Conservation (phyloP, 1,140 invertebrate species). For the Eubasilissa regina region DNA sequence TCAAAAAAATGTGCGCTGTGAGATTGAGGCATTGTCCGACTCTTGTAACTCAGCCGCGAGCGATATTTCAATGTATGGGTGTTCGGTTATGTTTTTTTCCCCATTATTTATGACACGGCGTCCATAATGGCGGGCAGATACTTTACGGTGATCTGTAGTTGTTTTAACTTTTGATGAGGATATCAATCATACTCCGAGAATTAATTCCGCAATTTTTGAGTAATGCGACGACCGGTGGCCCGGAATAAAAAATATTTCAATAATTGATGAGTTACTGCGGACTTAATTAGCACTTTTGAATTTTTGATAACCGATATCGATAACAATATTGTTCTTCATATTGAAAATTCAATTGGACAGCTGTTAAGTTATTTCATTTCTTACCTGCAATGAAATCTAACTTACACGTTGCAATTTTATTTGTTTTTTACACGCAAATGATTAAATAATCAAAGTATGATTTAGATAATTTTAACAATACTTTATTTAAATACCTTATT, state of each 20-base stretch:
- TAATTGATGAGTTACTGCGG: slow-evolving; percentile 17
- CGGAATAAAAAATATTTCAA: background rate
- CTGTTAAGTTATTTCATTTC: no score
- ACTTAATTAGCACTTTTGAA: slow-evolving; percentile 11
- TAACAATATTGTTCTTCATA: no score
- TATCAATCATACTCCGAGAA: slow-evolving; percentile 29
- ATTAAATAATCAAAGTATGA: no score
- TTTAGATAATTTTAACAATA: no score
- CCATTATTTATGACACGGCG: background rate
- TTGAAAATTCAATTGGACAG: no score
- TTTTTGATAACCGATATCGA: no score
- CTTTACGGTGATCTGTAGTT: background rate
- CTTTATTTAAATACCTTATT: no score
- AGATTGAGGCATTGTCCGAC: no score
- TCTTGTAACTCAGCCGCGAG: background rate
- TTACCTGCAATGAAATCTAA: no score
- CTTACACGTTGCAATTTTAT: no score
- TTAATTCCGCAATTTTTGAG: background rate
- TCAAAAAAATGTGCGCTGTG: no score
- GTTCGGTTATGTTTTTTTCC: background rate
- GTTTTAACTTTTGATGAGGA: slow-evolving; percentile 21
- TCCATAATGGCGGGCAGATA: background rate
- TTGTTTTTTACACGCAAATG: no score
- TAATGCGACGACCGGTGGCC: background rate
- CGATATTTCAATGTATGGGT: slow-evolving; percentile 7